Conservation (phyloP, 2,797 vertebrate species). For the Denticeps clupeoides region DNA sequence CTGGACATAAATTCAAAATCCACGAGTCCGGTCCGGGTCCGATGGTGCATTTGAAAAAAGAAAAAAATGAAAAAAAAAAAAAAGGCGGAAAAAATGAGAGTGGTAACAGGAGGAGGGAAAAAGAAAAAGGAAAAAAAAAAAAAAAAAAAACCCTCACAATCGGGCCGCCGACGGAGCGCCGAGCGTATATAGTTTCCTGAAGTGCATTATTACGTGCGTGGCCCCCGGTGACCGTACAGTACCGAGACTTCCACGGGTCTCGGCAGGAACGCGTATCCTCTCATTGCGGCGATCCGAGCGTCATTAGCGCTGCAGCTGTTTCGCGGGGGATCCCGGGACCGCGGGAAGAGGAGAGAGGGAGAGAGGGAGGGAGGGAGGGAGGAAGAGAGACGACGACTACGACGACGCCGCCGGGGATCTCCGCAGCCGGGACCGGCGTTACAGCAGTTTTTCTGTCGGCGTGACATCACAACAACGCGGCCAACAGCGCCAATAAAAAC, state of each 20-base stretch:
- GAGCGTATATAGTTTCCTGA: conserved; percentile 51
- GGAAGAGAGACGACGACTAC: too few species aligned
- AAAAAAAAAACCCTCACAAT: too few species aligned
- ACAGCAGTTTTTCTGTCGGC: conserved; percentile 4
- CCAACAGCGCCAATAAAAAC: not conserved
- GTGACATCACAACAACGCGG: not conserved
- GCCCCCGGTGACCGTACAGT: conserved; percentile 69
- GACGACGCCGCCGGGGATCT: conserved; percentile 9
- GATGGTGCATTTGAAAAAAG: conserved; percentile 12
- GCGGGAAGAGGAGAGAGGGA: conserved; percentile 16
- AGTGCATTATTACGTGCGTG: conserved; percentile 63
- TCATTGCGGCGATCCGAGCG: conserved; percentile 41
- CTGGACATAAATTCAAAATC: conserved; percentile 42
- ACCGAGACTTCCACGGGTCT: conserved; percentile 52
- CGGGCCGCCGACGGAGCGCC: conserved; percentile 26
- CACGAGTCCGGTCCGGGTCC: conserved; percentile 18
- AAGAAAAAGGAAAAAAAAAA: too few species aligned
- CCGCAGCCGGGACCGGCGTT: conserved; percentile 5
- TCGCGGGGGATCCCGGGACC: conserved; percentile 26
- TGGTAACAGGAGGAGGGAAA: too few species aligned
- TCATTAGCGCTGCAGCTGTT: conserved; percentile 31
- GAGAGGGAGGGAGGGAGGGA: too few species aligned
- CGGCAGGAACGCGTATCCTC: conserved; percentile 47
- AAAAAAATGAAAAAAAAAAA: too few species aligned
- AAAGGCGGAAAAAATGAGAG: too few species aligned